phyloP scores from a whole-genome alignment of 2,888 invertebrate genomes.

The Lacanobia wlatinum region DNA sequence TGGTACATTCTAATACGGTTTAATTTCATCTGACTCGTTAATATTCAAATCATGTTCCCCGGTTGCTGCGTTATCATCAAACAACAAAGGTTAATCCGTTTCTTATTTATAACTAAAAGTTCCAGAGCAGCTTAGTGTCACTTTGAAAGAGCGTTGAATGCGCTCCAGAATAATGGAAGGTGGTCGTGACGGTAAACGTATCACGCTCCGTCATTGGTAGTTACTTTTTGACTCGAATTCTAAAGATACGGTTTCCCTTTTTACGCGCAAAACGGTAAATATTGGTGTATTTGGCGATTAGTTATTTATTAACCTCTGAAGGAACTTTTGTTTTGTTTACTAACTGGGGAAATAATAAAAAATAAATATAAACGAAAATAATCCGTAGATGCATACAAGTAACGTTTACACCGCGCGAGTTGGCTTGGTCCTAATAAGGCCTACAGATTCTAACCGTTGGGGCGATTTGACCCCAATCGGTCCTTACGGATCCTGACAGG shows the following conservation, averaged over 20 bases:
- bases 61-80: conserved; percentile 50
- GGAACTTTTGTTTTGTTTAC: too few species aligned
- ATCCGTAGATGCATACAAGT: too few species aligned
- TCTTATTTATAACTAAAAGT: conserved; percentile 51
- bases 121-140: conserved; percentile 34
- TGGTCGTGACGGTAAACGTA: conserved; percentile 30
- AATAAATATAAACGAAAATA: too few species aligned
- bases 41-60: conserved; percentile 53
- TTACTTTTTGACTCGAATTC: conserved; percentile 3
- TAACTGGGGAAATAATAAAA: too few species aligned
- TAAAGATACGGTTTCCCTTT: conserved; percentile 13
- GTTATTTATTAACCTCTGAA: too few species aligned
- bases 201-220: conserved; percentile 7
- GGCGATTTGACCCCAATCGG: too few species aligned
- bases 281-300: neutral
- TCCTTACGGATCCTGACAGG: too few species aligned
- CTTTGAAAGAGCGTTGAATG: conserved; percentile 24
- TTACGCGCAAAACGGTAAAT: neutral
- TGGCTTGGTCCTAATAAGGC: too few species aligned
- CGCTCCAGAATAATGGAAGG: conserved; percentile 9
- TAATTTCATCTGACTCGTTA: conserved; percentile 53
- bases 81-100: conserved; percentile 54
- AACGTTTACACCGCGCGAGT: too few species aligned
- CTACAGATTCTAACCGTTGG: too few species aligned
- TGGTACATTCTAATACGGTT: conserved; percentile 62